Evolutionary conservation across 1,140 invertebrate genomes (phyloP).

Genomic region (Papilio polyxenes): DNA sequence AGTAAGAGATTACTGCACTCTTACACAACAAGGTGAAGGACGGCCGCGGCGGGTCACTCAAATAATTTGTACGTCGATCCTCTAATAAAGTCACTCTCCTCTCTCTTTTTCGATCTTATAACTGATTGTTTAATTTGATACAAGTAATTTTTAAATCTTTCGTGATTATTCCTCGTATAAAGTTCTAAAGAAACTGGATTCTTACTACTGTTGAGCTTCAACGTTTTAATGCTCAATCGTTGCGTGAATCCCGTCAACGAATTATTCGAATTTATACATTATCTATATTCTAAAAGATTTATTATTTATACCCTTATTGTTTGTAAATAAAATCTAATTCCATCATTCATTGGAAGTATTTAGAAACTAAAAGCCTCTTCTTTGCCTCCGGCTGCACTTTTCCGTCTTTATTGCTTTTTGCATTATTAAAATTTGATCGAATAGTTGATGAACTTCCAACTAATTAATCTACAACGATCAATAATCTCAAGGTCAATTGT

Average conservation of each 20-base stretch:
- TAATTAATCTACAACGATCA: not conserved
- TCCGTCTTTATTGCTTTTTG: not conserved
- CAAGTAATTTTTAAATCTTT: not conserved
- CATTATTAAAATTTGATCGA: not conserved
- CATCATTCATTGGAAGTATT: no score
- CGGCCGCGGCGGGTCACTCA: constrained; percentile 45
- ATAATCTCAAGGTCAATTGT: constrained; percentile 2
- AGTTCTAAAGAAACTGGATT: no score
- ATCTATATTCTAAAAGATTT: not conserved
- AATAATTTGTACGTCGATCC: constrained; percentile 41
- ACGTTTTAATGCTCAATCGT: not conserved
- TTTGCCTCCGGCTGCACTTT: not conserved
- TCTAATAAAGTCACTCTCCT: not conserved
- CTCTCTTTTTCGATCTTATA: not conserved
- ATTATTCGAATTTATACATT: not conserved
- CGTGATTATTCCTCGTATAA: no score
- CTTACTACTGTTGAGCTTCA: no score
- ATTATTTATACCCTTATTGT: no score
- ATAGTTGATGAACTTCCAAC: not conserved
- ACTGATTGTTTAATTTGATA: not conserved
- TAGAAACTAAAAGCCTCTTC: no score
- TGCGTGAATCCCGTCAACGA: not conserved
- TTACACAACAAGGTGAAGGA: constrained; percentile 65
- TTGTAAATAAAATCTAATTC: no score
- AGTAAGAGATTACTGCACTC: constrained; percentile 22